A percentile compares a stretch with the other conserved stretches of the same genome.
Conservation (phyloP, 2,797 vertebrate species). For the Esox lucius region DNA sequence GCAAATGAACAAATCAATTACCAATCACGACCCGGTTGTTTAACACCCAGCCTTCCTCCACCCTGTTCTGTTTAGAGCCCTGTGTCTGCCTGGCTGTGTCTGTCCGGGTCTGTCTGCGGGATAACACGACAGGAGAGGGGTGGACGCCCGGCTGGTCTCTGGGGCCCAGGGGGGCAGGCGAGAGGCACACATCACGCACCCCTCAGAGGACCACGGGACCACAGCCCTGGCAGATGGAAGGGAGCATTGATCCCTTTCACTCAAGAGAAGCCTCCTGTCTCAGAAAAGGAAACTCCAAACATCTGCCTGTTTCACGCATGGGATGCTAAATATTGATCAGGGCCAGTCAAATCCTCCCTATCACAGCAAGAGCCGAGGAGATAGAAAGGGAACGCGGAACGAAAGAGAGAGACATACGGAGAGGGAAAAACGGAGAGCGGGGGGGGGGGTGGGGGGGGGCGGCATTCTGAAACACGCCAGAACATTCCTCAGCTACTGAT, state of each 20-base stretch:
- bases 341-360: constrained; percentile 83
- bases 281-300: constrained; percentile 94
- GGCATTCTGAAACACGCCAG: constrained; percentile 72
- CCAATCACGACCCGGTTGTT: constrained; percentile 78
- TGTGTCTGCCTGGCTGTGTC: constrained; percentile 43
- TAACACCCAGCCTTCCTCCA: constrained; percentile 75
- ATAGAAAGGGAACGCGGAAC: constrained; percentile 54
- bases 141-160: constrained; percentile 62
- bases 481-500: constrained; percentile 64
- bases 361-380: constrained; percentile 71
- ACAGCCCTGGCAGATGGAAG: constrained; percentile 66
- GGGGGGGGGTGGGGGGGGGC: no score
- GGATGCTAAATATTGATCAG: constrained; percentile 95
- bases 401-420: neutral
- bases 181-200: constrained; percentile 61
- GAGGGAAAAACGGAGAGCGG: no score
- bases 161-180: constrained; percentile 37
- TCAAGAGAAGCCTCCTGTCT: constrained; percentile 79
- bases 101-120: constrained; percentile 64
- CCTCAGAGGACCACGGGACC: constrained; percentile 65
- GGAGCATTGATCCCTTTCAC: constrained; percentile 88
- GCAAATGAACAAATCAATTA: constrained; percentile 82
- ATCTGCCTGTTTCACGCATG: constrained; percentile 96
- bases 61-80: constrained; percentile 65
- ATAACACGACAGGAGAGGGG: constrained; percentile 69